Conservation (phyloP, 2,888 invertebrate species). For the Polydrusus pterygomalis region DNA sequence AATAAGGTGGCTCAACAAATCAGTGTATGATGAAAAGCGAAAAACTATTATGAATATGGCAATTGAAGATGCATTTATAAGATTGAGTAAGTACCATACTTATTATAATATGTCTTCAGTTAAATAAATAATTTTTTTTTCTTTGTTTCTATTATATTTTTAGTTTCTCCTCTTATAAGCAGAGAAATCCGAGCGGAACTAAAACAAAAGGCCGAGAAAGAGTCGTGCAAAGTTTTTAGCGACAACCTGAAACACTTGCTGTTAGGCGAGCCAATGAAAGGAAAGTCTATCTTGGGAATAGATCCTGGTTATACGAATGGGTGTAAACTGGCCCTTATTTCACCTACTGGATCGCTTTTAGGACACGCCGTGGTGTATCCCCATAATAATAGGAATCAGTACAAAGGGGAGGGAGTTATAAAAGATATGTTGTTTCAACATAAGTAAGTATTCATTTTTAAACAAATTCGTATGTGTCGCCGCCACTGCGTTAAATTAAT, state of each 20-base stretch:
- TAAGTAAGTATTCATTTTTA: constrained; percentile 70
- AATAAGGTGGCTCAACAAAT: constrained; percentile 71
- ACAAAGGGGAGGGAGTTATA: constrained; percentile 69
- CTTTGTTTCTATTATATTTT: constrained; percentile 28
- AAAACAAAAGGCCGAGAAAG: constrained; percentile 84
- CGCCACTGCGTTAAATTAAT: no score
- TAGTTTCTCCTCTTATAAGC: constrained; percentile 79
- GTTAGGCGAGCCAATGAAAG: constrained; percentile 86
- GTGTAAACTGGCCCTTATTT: constrained; percentile 91
- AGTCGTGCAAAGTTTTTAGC: constrained; percentile 89
- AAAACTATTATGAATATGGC: constrained; percentile 73
- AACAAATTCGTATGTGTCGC: no score
- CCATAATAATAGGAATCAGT: constrained; percentile 70
- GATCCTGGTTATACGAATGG: constrained; percentile 94
- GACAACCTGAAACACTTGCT: constrained; percentile 89
- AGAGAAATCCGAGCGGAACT: constrained; percentile 84
- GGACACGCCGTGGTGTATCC: constrained; percentile 83
- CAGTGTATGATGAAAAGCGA: constrained; percentile 68
- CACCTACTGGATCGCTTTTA: constrained; percentile 81
- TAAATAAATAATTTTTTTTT: no score
- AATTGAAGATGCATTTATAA: constrained; percentile 78
- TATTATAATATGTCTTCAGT: no score
- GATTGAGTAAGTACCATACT: constrained; percentile 71
- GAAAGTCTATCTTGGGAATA: constrained; percentile 86
- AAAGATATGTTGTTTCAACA: constrained; percentile 76